These are phyloP conservation scores for Enteromius mattozi DNA, from an alignment of 2,797 vertebrate species.

Conservation along the genomic window DNA sequence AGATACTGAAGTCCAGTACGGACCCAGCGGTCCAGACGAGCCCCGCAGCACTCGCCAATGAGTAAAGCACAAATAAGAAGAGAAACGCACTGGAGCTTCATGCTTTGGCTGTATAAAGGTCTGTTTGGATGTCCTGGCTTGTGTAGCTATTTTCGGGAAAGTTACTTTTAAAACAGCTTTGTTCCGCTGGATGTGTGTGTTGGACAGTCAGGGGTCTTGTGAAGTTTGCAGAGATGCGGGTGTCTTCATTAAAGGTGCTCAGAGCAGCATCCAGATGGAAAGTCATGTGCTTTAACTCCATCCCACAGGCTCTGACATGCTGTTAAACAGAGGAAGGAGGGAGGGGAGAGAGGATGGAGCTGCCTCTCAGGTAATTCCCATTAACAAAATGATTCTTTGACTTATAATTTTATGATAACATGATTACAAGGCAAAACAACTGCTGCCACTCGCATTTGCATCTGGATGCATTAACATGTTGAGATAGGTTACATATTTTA, in stretches of 20 bases:
- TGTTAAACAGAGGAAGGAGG: slow-evolving; percentile 47
- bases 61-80: slow-evolving; percentile 52
- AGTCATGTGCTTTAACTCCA: slow-evolving; percentile 64
- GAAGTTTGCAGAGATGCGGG: slow-evolving; percentile 56
- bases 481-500: too few species aligned
- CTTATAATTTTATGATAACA: neutral
- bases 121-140: neutral
- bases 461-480: too few species aligned
- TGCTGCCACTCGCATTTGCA: neutral
- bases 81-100: slow-evolving; percentile 65
- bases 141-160: neutral
- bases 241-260: slow-evolving; percentile 61
- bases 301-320: slow-evolving; percentile 68
- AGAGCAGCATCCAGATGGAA: slow-evolving; percentile 66
- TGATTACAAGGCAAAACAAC: neutral
- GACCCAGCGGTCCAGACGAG: slow-evolving; percentile 79
- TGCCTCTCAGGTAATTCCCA: slow-evolving; percentile 16
- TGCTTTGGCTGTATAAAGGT: slow-evolving; percentile 39
- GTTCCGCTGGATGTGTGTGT: slow-evolving; percentile 21
- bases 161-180: slow-evolving; percentile 25
- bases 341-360: slow-evolving; percentile 1
- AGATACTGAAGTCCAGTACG: slow-evolving; percentile 78
- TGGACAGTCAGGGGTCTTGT: slow-evolving; percentile 35
- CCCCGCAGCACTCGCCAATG: slow-evolving; percentile 46
- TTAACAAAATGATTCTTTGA: neutral